Base-by-base conservation (phyloP, 2,797 vertebrate genomes). In the Pterois miles region DNA sequence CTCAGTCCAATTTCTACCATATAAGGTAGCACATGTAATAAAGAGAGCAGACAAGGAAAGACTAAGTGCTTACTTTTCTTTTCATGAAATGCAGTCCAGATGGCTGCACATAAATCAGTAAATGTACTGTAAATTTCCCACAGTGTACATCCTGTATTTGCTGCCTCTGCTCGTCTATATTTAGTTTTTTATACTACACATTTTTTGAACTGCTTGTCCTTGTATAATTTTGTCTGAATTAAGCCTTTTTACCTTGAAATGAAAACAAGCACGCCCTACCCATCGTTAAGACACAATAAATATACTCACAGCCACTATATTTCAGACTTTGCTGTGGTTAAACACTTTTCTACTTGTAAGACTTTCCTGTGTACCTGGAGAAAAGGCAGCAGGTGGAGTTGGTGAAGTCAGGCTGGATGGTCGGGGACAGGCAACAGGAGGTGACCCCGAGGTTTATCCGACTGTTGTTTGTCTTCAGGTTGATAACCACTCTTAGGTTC, bases 391-490 rank as follows among this genome's bases (percentile, higher is more conserved):
- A 96, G 87, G 71, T 89, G 0, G 91, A 86, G 0, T 91, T 92
- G 2, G 43, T 74, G 13, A 81, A 86, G 40, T 86, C 71, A 0
- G 82, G 88, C 85, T 84, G 86, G 71, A 74, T 53, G 0, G 91
- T 90, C 1, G 94, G 93, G 0, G 88, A 94, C 62, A 96, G 91
- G 0, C 94, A 96, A 83, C 94, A 96, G 0, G 95, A 95, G 29
- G 43, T 93, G 84, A 96, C 71, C 67, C 70, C 88, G 2, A 96
- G 90, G 74, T 91, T 65, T 4, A 92, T 85, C 62, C 27, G 89
- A 84, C 91, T 95, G 92, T 92, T 88, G 90, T 95, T 93, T 62
- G 90, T 94, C 85, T 92, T 95, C 87, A 95, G 87, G 22, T 91
- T 72, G 11, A 96, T 78, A 56, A 88, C 57, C 5, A 95, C 94